Base-by-base conservation (phyloP, 2,888 invertebrate genomes). In the Eubasilissa splendida region DNA sequence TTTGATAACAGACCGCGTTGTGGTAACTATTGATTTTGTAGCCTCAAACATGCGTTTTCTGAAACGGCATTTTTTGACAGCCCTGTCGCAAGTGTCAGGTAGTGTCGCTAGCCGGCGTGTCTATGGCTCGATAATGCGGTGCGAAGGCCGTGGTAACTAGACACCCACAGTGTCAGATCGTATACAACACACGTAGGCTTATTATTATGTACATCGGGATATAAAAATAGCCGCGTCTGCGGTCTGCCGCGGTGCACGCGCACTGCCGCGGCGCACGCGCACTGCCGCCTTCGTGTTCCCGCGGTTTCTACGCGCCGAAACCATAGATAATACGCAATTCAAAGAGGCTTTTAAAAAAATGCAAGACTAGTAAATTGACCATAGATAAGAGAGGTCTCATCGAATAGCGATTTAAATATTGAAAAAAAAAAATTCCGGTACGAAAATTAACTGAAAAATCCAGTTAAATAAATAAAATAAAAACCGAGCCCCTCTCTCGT, bases 141-240 rank as follows among this genome's bases (percentile, higher is more conserved):
- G 60, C 63, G 65, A 76, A 76, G 76, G 76, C 59, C 76, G 22
- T 65, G 59, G 76, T 63, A 63, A 76, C 54, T 63, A 9, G 76
- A 76, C 59, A 76, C 63, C 59, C 31, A n/a, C 65, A 76, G 59
- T 76, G 42, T 63, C 63, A 4, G 33, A 31, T 63, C 10, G 4
- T 60, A 33, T 42, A 63, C 33, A 63, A 22, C 12, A 33, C 33
- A 63, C 52, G 50, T 68, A 52, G 33, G 12, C 50, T 68, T 68
- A 50, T 68, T 50, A 68, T 68, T 68, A 42, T n/a, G 50, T 14
- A 50, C 50, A 68, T 7, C 14, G 52, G n/a, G 68, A 42, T 42
- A 68, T 68, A 68, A 68, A 68, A 68, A 68, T 68, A 68, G 68
- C 68, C 4, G 8, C 14, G 68, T 68, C 68, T 52, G 68, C 68